Percentiles rank a stretch among this genome's conserved stretches.
phyloP scores from a whole-genome alignment of 2,888 invertebrate genomes.

The Aphelenchoides bicaudatus region DNA sequence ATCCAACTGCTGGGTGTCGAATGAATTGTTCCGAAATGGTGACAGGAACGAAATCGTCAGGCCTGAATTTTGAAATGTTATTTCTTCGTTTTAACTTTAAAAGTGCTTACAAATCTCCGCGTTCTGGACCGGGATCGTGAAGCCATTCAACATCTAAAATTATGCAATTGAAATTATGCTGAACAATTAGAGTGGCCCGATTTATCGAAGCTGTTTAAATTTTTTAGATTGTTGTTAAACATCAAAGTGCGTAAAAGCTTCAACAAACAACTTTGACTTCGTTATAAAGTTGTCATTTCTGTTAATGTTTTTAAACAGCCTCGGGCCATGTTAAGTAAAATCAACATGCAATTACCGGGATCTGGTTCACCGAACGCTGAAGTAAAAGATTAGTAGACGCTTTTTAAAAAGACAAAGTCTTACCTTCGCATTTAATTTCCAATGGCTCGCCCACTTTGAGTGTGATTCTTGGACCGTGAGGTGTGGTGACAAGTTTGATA shows the following conservation, averaged over 20 bases:
- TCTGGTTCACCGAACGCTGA: slow-evolving; percentile 60
- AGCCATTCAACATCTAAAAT: slow-evolving; percentile 45
- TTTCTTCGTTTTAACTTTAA: too few species aligned
- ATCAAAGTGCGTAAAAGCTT: too few species aligned
- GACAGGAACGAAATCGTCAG: slow-evolving; percentile 59
- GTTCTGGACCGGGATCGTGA: slow-evolving; percentile 44
- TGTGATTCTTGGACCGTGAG: slow-evolving; percentile 50
- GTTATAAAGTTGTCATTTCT: too few species aligned
- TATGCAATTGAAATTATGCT: too few species aligned
- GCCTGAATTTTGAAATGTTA: too few species aligned
- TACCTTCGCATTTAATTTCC: slow-evolving; percentile 53
- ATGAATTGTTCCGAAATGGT: slow-evolving; percentile 59
- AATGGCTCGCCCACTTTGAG: slow-evolving; percentile 57
- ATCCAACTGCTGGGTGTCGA: slow-evolving; percentile 54
- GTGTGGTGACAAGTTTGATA: slow-evolving; percentile 38
- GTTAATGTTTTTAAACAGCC: slow-evolving; percentile 41
- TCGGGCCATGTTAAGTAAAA: slow-evolving; percentile 55
- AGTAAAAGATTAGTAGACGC: too few species aligned
- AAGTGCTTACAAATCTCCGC: slow-evolving; percentile 59
- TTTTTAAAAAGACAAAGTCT: too few species aligned
- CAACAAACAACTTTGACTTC: too few species aligned
- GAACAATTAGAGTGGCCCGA: too few species aligned
- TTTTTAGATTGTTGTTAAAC: too few species aligned
- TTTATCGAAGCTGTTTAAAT: too few species aligned
- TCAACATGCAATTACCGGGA: too few species aligned